These are phyloP conservation scores for Drosophila repletoides DNA, from an alignment of 1,140 invertebrate genomes.

Conservation along the genomic window DNA sequence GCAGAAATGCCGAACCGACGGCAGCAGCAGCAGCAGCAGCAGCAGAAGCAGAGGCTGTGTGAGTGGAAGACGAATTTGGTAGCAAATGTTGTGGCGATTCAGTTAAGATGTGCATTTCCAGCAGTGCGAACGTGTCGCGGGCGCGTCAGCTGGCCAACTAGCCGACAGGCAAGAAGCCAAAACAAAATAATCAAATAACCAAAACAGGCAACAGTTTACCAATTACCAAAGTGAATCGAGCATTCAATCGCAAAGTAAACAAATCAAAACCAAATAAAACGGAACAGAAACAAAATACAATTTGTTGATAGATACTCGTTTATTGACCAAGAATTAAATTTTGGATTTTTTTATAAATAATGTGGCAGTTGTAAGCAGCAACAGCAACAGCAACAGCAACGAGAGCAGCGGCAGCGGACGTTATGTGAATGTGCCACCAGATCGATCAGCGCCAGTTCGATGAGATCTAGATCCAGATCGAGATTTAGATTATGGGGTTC, in stretches of 20 bases:
- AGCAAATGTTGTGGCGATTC: conserved; percentile 60
- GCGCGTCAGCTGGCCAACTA: conserved; percentile 63
- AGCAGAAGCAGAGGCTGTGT: conserved; percentile 26
- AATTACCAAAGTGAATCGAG: conserved; percentile 7
- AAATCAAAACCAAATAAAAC: conserved; percentile 40
- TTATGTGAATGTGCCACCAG: conserved; percentile 39
- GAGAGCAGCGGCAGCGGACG: conserved; percentile 8
- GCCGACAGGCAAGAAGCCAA: conserved; percentile 30
- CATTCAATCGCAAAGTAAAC: conserved; percentile 45
- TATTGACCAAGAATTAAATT: too few relatives aligned
- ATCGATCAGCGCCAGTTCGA: conserved; percentile 15
- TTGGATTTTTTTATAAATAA: too few relatives aligned
- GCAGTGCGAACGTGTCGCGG: conserved; percentile 78
- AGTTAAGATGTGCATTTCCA: conserved; percentile 81
- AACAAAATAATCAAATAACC: conserved; percentile 22
- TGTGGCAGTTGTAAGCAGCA: conserved; percentile 1
- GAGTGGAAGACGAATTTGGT: conserved; percentile 58
- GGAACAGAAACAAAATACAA: conserved; percentile 16
- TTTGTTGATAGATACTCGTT: background rate
- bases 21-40: background rate
- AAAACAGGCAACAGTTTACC: conserved; percentile 28
- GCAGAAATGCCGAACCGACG: conserved; percentile 21
- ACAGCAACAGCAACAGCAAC: background rate
- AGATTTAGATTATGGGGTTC: conserved; percentile 61
- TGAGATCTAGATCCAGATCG: conserved; percentile 30